phyloP scores from a whole-genome alignment of 30 jellyfish, hydroid and myxozoan genomes.

The Turritopsis rubra region DNA sequence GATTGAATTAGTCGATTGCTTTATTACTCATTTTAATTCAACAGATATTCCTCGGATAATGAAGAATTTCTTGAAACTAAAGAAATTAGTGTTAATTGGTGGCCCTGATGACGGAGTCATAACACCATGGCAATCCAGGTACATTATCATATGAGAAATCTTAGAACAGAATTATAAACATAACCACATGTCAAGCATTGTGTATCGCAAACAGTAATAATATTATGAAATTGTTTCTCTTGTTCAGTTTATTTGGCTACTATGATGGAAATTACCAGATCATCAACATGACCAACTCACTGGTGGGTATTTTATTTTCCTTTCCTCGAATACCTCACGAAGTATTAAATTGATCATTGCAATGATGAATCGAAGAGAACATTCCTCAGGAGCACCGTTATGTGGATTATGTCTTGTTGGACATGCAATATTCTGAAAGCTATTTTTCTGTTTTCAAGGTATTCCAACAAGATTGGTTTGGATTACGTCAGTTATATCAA shows the following conservation, averaged over 20 bases:
- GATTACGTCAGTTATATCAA: slow-evolving; percentile 69
- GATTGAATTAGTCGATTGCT: too few relatives aligned
- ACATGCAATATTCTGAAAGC: not conserved
- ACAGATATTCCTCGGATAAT: slow-evolving; percentile 41
- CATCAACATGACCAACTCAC: slow-evolving; percentile 13
- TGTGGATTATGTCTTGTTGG: too few relatives aligned
- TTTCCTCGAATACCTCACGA: not conserved
- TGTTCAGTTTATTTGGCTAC: slow-evolving; percentile 24
- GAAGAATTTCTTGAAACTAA: slow-evolving; percentile 51
- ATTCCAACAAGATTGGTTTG: slow-evolving; percentile 85
- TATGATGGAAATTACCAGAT: not conserved
- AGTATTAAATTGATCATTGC: not conserved
- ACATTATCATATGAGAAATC: not conserved
- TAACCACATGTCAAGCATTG: too few relatives aligned
- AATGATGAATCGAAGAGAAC: not conserved
- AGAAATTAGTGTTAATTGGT: slow-evolving; percentile 66
- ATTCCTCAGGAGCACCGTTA: not conserved
- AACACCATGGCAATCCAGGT: slow-evolving; percentile 99
- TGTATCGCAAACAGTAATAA: too few relatives aligned
- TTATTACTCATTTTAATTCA: not conserved
- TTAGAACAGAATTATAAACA: too few relatives aligned
- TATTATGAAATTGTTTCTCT: not conserved
- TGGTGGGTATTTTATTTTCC: slow-evolving; percentile 1
- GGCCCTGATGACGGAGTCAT: slow-evolving; percentile 97
- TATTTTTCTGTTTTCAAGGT: slow-evolving; percentile 26